Evolutionary conservation across 2,888 invertebrate genomes (phyloP).

Genomic region (Gordius sp.): DNA sequence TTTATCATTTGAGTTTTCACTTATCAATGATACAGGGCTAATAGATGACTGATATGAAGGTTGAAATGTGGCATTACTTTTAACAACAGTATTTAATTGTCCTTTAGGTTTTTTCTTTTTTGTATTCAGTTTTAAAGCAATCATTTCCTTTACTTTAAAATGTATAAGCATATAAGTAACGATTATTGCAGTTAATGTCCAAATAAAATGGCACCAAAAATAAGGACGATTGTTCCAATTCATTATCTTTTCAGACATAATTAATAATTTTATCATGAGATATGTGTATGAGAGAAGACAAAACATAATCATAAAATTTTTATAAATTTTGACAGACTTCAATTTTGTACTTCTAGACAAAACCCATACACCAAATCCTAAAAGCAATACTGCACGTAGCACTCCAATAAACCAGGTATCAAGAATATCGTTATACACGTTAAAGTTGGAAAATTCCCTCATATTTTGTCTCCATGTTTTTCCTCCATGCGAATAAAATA

Average conservation of each 20-base stretch:
- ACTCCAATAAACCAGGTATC: conserved; percentile 3
- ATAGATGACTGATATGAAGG: too few relatives aligned
- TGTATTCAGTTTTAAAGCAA: neutral
- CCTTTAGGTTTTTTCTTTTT: neutral
- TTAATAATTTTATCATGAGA: conserved; percentile 8
- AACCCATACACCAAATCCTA: neutral
- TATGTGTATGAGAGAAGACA: neutral
- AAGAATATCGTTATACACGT: conserved; percentile 2
- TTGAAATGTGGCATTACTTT: too few relatives aligned
- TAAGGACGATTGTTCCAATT: conserved; percentile 7
- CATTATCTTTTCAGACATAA: conserved; percentile 10
- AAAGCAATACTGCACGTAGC: neutral
- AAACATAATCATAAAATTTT: conserved; percentile 14
- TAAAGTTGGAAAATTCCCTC: neutral
- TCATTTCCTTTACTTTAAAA: neutral
- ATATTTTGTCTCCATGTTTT: neutral
- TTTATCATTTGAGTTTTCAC: too few relatives aligned
- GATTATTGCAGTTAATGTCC: conserved; percentile 1
- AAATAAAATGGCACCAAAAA: conserved; percentile 11
- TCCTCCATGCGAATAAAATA: conserved; percentile 12
- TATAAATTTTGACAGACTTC: neutral
- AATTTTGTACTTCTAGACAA: neutral
- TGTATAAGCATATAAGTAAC: neutral
- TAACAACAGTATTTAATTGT: neutral
- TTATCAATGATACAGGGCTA: too few relatives aligned